These are phyloP conservation scores for Itoplectis maculator DNA, from an alignment of 2,888 invertebrate species.

Conservation along the genomic window DNA sequence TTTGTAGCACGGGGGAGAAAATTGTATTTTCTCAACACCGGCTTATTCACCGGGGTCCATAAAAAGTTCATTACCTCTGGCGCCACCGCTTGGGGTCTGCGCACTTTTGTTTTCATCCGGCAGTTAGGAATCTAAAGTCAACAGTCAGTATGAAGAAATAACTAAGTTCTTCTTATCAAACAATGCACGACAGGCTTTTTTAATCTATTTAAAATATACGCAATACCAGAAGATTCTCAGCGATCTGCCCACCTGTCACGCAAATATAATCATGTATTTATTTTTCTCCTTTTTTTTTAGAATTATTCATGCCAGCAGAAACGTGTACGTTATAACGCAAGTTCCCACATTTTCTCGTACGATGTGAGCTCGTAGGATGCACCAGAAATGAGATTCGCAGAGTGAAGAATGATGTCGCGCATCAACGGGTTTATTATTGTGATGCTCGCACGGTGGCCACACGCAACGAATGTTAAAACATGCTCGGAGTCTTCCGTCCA, in stretches of 20 bases:
- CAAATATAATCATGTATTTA: not conserved
- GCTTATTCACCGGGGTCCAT: not conserved
- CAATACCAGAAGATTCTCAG: not conserved
- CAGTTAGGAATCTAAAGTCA: too few relatives aligned
- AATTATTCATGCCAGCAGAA: conserved; percentile 38
- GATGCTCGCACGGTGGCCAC: conserved; percentile 28
- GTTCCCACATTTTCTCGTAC: conserved; percentile 37
- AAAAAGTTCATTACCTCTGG: conserved; percentile 26
- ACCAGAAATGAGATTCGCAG: conserved; percentile 63
- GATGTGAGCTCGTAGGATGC: conserved; percentile 41
- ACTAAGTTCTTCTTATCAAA: not conserved
- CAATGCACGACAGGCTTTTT: not conserved
- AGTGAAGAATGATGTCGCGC: conserved; percentile 72
- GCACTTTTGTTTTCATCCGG: not conserved
- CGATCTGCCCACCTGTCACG: conserved; percentile 16
- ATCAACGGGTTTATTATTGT: conserved; percentile 51
- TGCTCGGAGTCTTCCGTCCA: conserved; percentile 4
- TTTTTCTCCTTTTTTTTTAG: not conserved
- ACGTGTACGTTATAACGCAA: conserved; percentile 31
- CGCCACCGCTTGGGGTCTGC: conserved; percentile 2
- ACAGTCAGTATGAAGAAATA: too few relatives aligned
- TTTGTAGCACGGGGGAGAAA: not conserved
- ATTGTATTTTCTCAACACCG: not conserved
- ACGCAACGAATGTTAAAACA: conserved; percentile 52
- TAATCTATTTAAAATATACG: not conserved